Base-by-base conservation (phyloP, 2,888 invertebrate genomes). In the Artemia sp. region DNA sequence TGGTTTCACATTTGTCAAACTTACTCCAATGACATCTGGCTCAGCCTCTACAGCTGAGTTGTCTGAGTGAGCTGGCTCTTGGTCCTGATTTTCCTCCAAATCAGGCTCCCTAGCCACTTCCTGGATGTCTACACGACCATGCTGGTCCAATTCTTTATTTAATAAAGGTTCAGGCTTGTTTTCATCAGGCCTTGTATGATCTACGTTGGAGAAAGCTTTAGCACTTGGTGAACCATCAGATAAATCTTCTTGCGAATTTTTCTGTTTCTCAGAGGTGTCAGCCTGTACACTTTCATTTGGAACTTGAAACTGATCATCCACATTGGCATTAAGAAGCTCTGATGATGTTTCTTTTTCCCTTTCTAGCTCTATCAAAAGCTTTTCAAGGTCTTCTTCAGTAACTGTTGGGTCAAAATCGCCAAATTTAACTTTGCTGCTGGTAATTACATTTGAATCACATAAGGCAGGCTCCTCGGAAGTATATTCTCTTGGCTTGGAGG, bases 361-460 rank as follows among this genome's bases (percentile, higher is more conserved):
- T 69, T 80, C 80, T 24, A 80, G 74, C 70, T 80, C 78, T 9
- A 78, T 77, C 51, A 80, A 74, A 52, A 67, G 66, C 8, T 50
- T 67, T 38, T 69, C 72, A 11, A 72, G 51, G 19, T 72, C 70
- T 38, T 69, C 66, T 14, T 69, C 70, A 24, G 66, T 69, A 14
- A 24, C 68, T 8, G n/a, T 12, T 14, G 52, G 77, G 58, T 76
- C 76, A 68, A 77, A 58, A 24, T 58, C 64, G 11, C 64, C 64
- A 58, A 58, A 58, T 2, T 24, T n/a, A 8, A 58, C 64, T 19
- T 24, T 58, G n/a, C 64, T 58, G 64, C 14, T 24, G 9, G 38
- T 38, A 38, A 38, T 38, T 38, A 6, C 38, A 38, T 38, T 38
- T 38, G 38, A 38, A 38, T 38, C 38, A 38, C 38, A 38, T 38